Conservation (phyloP, 2,113 vertebrate genomes). For the Chloebia gouldiae region DNA sequence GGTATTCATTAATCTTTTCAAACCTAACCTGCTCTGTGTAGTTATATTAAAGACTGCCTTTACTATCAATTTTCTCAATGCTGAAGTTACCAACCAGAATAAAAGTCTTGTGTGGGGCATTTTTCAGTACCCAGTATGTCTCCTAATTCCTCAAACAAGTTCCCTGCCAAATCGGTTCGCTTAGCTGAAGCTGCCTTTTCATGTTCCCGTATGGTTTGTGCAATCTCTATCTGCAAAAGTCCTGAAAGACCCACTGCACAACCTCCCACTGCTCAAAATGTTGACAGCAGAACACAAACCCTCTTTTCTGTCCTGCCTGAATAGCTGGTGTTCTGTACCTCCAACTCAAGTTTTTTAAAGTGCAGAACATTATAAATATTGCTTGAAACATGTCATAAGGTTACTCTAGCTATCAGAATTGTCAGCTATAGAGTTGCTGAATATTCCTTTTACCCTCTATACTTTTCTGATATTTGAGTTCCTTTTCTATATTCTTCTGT, state of each 20-base stretch:
- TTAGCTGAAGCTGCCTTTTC: neutral
- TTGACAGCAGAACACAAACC: neutral
- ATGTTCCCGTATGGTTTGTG: neutral
- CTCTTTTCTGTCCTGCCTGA: neutral
- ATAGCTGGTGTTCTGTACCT: neutral
- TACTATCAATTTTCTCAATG: neutral
- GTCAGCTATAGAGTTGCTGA: neutral
- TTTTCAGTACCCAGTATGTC: neutral
- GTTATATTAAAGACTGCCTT: neutral
- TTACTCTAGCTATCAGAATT: neutral
- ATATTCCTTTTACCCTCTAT: neutral
- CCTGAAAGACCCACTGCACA: neutral
- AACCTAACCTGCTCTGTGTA: neutral
- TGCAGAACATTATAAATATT: neutral
- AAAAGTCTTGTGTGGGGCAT: neutral
- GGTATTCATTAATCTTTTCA: neutral
- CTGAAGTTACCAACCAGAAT: neutral
- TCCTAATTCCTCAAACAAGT: neutral
- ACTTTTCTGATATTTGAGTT: neutral
- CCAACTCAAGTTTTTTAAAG: neutral
- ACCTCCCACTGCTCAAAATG: neutral
- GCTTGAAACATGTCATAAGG: neutral
- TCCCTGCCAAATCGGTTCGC: neutral
- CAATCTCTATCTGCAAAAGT: neutral
- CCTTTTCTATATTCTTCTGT: neutral